phyloP scores from a whole-genome alignment of 2,797 vertebrate species.

The Pelodytes ibericus region DNA sequence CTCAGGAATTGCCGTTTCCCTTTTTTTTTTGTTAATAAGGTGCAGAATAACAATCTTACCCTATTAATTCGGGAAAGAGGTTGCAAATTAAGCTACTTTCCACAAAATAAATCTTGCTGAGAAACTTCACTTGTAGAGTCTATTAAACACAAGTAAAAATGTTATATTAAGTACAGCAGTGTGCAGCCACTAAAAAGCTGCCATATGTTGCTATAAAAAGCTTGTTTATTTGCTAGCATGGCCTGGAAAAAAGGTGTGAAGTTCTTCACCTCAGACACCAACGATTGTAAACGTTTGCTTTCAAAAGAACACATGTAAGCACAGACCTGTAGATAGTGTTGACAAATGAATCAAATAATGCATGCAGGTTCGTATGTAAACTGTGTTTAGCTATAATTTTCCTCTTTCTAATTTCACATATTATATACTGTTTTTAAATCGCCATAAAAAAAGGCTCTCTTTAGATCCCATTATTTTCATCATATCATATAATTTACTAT shows the following conservation, averaged over 20 bases:
- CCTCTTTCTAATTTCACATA: too few relatives aligned
- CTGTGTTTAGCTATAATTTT: too few relatives aligned
- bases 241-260: slow-evolving; percentile 17
- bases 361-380: too few relatives aligned
- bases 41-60: slow-evolving; percentile 40
- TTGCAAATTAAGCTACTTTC: slow-evolving; percentile 20
- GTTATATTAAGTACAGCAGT: slow-evolving; percentile 28
- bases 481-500: too few relatives aligned
- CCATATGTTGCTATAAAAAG: slow-evolving; percentile 27
- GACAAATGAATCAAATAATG: not conserved
- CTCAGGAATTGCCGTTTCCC: slow-evolving; percentile 5
- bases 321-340: not conserved
- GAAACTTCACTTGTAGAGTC: slow-evolving; percentile 34
- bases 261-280: slow-evolving; percentile 6
- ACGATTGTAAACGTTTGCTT: not conserved
- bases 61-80: slow-evolving; percentile 27
- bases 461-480: too few relatives aligned
- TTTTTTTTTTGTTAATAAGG: slow-evolving; percentile 39
- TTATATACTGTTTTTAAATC: too few relatives aligned
- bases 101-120: slow-evolving; percentile 30
- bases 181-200: slow-evolving; percentile 5
- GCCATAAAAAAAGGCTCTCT: too few relatives aligned
- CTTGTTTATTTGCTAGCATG: slow-evolving; percentile 16
- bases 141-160: slow-evolving; percentile 38
- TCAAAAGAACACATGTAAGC: not conserved